Evolutionary conservation across 2,888 invertebrate species (phyloP).

Genomic region (Lithophane semibrunnea): DNA sequence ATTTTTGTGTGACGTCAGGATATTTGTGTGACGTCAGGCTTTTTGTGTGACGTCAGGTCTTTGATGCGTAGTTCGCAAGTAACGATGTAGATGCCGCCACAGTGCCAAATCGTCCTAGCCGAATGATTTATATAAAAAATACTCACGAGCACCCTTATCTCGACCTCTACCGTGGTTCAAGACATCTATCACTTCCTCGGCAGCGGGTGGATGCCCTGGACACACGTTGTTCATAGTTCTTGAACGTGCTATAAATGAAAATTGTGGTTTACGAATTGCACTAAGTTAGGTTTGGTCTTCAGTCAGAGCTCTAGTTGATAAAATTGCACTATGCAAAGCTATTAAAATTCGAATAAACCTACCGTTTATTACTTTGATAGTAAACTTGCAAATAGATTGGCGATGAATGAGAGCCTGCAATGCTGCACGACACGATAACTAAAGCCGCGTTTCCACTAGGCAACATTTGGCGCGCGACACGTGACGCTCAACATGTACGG

Average conservation of each 20-base stretch:
- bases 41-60: too few species aligned
- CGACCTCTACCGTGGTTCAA: constrained; percentile 24
- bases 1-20: too few species aligned
- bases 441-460: too few species aligned
- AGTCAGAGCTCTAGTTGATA: not conserved
- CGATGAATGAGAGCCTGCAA: too few species aligned
- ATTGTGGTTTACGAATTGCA: not conserved
- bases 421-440: too few species aligned
- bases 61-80: too few species aligned
- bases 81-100: too few species aligned
- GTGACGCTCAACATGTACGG: too few species aligned
- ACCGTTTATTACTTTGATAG: not conserved
- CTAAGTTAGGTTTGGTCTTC: not conserved
- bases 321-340: not conserved
- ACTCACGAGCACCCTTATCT: constrained; percentile 39
- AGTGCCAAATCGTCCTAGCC: not conserved
- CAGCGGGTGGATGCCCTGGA: constrained; percentile 18
- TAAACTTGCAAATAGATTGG: not conserved
- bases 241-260: constrained; percentile 69
- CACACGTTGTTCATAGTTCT: constrained; percentile 67
- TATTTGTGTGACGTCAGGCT: too few species aligned
- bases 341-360: not conserved
- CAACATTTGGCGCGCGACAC: too few species aligned
- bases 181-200: constrained; percentile 50
- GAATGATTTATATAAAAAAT: not conserved